These are phyloP conservation scores for Megalops atlanticus DNA, from an alignment of 2,113 vertebrate species.

Conservation along the genomic window DNA sequence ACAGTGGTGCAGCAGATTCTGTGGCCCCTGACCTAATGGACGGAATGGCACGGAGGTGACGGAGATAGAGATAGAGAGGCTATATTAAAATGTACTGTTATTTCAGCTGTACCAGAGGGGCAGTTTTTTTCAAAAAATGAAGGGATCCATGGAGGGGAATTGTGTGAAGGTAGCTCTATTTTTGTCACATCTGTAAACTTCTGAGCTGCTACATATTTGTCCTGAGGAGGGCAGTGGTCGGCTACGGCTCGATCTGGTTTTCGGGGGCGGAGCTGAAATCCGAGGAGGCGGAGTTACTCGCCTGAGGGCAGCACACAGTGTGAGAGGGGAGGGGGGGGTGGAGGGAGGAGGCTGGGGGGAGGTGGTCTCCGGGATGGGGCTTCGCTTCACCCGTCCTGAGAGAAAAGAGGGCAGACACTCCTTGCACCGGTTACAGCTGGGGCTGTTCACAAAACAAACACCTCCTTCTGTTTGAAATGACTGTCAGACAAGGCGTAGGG, in stretches of 20 bases:
- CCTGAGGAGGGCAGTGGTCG: conserved; percentile 17
- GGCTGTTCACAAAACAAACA: background rate
- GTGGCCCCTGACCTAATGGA: no score
- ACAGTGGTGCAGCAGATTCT: background rate
- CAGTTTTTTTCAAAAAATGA: conserved; percentile 5
- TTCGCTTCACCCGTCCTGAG: background rate
- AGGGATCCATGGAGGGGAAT: conserved; percentile 65
- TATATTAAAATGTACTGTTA: no score
- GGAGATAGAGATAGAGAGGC: no score
- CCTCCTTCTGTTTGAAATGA: background rate
- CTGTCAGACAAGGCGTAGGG: background rate
- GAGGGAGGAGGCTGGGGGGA: no score
- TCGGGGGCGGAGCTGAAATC: background rate
- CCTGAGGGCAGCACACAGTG: conserved; percentile 8
- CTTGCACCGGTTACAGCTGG: background rate
- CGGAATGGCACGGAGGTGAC: no score
- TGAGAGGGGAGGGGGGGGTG: background rate
- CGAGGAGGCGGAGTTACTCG: background rate
- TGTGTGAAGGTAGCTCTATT: conserved; percentile 60
- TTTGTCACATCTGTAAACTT: conserved; percentile 53
- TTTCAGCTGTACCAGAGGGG: no score
- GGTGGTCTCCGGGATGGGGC: background rate
- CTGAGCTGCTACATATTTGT: conserved; percentile 66
- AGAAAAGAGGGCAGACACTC: background rate
- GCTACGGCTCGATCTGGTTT: background rate